A percentile compares a stretch with the other conserved stretches of the same genome.
phyloP scores from a whole-genome alignment of 2,888 invertebrate species.

The Rotaria magnacalcarata region DNA sequence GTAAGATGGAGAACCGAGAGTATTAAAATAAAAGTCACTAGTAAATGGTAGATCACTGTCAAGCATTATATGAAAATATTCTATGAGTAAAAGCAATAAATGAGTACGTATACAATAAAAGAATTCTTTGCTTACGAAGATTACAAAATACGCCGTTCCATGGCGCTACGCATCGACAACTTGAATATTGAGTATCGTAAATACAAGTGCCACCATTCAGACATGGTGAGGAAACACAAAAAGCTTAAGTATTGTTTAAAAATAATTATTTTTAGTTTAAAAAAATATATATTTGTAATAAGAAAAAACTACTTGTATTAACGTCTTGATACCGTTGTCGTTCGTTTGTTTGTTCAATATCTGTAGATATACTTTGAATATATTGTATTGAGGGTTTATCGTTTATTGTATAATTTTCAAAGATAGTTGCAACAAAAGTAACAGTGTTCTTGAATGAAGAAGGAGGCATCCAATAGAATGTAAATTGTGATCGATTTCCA shows the following conservation, averaged over 20 bases:
- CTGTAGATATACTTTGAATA: neutral
- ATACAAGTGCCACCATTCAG: slow-evolving; percentile 45
- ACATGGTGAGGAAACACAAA: slow-evolving; percentile 42
- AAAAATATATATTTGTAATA: neutral
- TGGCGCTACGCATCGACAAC: slow-evolving; percentile 40
- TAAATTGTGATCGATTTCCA: neutral
- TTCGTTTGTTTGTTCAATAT: neutral
- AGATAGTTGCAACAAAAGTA: neutral
- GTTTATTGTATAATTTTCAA: neutral
- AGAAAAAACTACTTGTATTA: neutral
- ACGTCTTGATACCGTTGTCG: neutral
- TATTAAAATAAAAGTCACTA: neutral
- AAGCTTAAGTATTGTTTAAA: neutral
- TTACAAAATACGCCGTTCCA: slow-evolving; percentile 42
- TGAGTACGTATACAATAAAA: neutral
- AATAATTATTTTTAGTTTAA: too few relatives aligned
- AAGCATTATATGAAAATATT: slow-evolving; percentile 26
- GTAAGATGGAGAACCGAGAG: neutral
- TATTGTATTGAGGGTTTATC: neutral
- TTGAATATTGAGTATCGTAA: neutral
- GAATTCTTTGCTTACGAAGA: neutral
- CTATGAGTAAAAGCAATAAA: neutral
- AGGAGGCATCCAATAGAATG: slow-evolving; percentile 18
- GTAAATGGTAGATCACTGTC: neutral
- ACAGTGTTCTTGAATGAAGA: neutral